These are phyloP conservation scores for Coryphaenoides rupestris DNA, from an alignment of 2,113 vertebrate species.

Conservation along the genomic window DNA sequence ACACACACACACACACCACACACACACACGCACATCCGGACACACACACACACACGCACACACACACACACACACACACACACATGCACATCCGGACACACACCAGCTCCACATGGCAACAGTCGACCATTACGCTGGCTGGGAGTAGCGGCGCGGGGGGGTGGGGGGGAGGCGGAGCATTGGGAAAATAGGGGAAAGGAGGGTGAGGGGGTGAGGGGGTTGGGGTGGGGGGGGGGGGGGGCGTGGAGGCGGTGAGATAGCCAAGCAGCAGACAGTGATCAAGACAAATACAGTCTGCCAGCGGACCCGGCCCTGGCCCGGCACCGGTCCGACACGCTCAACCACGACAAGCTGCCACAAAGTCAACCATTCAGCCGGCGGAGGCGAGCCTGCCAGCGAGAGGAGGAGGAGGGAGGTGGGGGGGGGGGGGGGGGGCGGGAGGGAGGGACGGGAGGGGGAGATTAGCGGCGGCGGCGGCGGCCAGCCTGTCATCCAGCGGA, in stretches of 20 bases:
- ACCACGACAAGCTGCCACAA: constrained; percentile 1
- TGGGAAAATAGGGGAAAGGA: background rate
- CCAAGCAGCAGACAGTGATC: constrained; percentile 4
- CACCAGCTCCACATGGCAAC: constrained; percentile 10
- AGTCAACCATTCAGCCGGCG: background rate
- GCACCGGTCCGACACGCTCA: background rate
- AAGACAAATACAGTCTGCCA: constrained; percentile 38
- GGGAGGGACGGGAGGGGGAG: too few relatives aligned
- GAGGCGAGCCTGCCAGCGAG: background rate
- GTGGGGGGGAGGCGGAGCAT: too few relatives aligned
- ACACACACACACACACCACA: too few relatives aligned
- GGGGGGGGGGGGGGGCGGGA: too few relatives aligned
- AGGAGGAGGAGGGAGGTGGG: too few relatives aligned
- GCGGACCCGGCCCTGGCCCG: constrained; percentile 15
- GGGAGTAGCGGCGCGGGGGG: too few relatives aligned
- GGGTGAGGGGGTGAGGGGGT: background rate
- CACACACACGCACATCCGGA: too few relatives aligned
- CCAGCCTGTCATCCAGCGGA: background rate
- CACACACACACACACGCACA: constrained; percentile 21
- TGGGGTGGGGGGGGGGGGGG: background rate
- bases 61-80: constrained; percentile 10
- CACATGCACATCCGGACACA: constrained; percentile 16
- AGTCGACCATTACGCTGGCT: constrained; percentile 15
- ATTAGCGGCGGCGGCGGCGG: background rate
- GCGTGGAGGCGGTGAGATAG: background rate